Percentiles rank a stretch among this genome's conserved stretches.
Evolutionary conservation across 2,797 vertebrate genomes (phyloP).

Genomic region (Muscicapa comitata): DNA sequence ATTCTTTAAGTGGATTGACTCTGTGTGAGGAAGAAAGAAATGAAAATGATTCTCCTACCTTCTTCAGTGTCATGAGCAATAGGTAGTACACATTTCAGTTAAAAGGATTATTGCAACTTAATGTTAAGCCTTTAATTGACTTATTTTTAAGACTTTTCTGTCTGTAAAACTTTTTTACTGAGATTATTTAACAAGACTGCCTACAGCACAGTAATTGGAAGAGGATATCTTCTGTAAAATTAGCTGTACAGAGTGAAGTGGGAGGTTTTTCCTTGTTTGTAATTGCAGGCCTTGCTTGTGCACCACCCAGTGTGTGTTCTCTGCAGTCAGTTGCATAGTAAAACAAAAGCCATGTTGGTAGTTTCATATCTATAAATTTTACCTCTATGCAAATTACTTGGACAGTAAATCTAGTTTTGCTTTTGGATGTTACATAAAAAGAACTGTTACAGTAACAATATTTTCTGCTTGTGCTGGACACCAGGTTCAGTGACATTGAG

Average conservation of each 20-base stretch:
- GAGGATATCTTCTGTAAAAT: neutral
- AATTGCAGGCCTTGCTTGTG: neutral
- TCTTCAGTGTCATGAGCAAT: constrained; percentile 97
- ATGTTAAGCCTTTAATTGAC: neutral
- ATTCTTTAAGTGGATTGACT: neutral
- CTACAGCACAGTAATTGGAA: neutral
- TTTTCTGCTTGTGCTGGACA: constrained; percentile 15
- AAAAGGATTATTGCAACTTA: neutral
- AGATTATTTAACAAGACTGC: neutral
- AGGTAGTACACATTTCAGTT: constrained; percentile 79
- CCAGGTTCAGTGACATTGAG: constrained; percentile 96
- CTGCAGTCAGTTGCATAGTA: neutral
- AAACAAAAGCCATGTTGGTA: neutral
- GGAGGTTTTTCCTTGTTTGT: neutral
- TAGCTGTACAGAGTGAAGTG: neutral
- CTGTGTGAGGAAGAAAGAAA: constrained; percentile 41
- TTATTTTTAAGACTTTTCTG: neutral
- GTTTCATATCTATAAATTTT: neutral
- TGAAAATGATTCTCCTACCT: constrained; percentile 83
- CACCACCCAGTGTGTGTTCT: neutral
- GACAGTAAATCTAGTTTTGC: neutral
- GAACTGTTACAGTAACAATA: neutral
- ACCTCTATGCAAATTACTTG: neutral
- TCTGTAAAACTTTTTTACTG: neutral
- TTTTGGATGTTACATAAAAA: neutral